phyloP scores from a whole-genome alignment of 2,113 vertebrate genomes.

The Oostethus manadensis region DNA sequence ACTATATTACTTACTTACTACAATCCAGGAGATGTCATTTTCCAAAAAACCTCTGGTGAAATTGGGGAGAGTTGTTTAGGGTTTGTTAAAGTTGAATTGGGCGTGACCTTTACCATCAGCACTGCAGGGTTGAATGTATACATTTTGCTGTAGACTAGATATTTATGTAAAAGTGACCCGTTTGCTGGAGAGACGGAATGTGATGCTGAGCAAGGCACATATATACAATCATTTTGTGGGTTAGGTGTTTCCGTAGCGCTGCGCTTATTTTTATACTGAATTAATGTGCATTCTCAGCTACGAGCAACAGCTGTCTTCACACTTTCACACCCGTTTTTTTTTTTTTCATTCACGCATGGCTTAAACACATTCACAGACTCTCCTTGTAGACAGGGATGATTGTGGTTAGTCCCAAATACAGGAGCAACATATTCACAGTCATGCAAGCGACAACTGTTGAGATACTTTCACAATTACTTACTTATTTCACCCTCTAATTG shows the following conservation, averaged over 20 bases:
- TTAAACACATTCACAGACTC: neutral
- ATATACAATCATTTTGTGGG: no score
- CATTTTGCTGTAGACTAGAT: no score
- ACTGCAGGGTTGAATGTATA: no score
- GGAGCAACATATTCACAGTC: conserved; percentile 2
- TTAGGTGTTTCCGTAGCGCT: neutral
- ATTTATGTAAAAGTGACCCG: no score
- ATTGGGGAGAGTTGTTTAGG: no score
- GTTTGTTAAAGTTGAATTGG: no score
- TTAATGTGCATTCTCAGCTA: neutral
- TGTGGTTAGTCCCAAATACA: conserved; percentile 15
- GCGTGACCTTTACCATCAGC: no score
- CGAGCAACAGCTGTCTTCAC: conserved; percentile 4
- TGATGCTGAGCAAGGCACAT: no score
- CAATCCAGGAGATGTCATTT: no score
- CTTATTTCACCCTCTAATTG: conserved; percentile 13
- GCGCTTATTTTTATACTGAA: neutral
- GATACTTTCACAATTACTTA: conserved; percentile 12
- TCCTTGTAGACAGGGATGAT: neutral
- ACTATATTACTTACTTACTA: no score
- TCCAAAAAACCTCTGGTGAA: no score
- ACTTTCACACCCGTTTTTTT: conserved; percentile 16
- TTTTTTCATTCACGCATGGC: conserved; percentile 12
- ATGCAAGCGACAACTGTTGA: conserved; percentile 13
- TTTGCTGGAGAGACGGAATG: no score